These are phyloP conservation scores for Capitulum mitella DNA, from an alignment of 2,888 invertebrate genomes.

Conservation along the genomic window DNA sequence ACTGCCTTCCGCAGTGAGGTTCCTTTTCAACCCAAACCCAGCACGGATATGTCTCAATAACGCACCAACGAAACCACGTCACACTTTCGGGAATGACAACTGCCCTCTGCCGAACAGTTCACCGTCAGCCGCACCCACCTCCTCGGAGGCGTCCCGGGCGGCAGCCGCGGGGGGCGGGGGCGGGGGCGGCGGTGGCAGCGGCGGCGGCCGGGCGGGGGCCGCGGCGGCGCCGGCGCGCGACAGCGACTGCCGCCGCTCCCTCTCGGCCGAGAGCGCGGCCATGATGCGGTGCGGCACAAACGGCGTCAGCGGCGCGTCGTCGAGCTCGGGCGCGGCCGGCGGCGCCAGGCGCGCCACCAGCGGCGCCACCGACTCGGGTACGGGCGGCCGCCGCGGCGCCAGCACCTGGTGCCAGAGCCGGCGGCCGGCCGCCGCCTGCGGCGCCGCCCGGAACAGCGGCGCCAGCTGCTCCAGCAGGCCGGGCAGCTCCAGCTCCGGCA, in stretches of 20 bases:
- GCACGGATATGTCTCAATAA: too few relatives aligned
- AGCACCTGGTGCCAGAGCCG: slow-evolving; percentile 1
- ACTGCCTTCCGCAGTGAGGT: too few relatives aligned
- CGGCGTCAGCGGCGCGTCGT: background rate
- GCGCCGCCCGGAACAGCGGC: background rate
- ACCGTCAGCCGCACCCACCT: background rate
- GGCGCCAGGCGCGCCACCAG: background rate
- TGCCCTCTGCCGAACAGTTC: background rate
- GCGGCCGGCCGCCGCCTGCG: background rate
- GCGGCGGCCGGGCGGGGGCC: background rate
- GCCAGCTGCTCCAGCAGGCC: background rate
- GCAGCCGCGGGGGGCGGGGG: background rate
- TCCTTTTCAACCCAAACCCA: too few relatives aligned
- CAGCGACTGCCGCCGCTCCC: background rate
- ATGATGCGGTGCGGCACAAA: slow-evolving; percentile 10
- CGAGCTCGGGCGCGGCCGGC: background rate
- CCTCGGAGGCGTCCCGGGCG: background rate
- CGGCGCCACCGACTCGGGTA: slow-evolving; percentile 10
- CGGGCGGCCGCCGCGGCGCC: background rate
- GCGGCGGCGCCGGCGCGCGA: background rate
- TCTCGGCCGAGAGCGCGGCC: slow-evolving; percentile 20
- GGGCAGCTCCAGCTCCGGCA: background rate
- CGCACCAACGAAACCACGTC: too few relatives aligned
- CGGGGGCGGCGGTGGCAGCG: background rate
- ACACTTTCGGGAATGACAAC: too few relatives aligned